Percentiles rank a stretch among this genome's conserved stretches.
phyloP scores from a whole-genome alignment of 2,113 vertebrate genomes.

The Cricetomys ansorgei region DNA sequence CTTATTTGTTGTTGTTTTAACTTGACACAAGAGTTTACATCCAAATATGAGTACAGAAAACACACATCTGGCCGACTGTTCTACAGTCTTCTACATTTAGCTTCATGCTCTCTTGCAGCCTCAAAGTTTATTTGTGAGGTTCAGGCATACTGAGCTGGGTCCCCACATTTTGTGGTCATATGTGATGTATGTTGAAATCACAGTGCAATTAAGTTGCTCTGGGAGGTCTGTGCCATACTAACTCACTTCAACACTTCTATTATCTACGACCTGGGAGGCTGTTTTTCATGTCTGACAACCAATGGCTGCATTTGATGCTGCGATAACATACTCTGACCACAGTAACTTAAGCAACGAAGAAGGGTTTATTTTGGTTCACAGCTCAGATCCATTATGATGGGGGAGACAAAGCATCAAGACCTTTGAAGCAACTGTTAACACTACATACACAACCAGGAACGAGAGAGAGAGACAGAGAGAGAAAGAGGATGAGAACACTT shows the following conservation, averaged over 20 bases:
- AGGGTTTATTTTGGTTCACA: background rate
- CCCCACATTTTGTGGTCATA: background rate
- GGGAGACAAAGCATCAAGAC: too few species aligned
- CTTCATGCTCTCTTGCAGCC: background rate
- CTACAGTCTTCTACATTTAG: background rate
- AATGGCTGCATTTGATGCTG: background rate
- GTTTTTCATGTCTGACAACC: background rate
- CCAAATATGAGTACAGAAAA: background rate
- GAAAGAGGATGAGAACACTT: background rate
- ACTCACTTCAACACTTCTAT: background rate
- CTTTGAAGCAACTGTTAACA: background rate
- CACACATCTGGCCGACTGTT: background rate
- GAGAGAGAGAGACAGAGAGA: too few species aligned
- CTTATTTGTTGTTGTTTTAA: background rate
- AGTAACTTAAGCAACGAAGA: background rate
- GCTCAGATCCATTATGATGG: background rate
- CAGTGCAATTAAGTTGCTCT: background rate
- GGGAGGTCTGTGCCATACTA: background rate
- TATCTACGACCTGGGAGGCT: background rate
- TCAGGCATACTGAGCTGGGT: background rate
- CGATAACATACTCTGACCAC: background rate
- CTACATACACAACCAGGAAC: background rate
- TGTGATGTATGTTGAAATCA: accelerated
- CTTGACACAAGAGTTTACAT: background rate
- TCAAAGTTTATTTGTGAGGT: background rate